These are phyloP conservation scores for Theocolax elegans DNA, from an alignment of 1,140 invertebrate genomes.

Conservation along the genomic window DNA sequence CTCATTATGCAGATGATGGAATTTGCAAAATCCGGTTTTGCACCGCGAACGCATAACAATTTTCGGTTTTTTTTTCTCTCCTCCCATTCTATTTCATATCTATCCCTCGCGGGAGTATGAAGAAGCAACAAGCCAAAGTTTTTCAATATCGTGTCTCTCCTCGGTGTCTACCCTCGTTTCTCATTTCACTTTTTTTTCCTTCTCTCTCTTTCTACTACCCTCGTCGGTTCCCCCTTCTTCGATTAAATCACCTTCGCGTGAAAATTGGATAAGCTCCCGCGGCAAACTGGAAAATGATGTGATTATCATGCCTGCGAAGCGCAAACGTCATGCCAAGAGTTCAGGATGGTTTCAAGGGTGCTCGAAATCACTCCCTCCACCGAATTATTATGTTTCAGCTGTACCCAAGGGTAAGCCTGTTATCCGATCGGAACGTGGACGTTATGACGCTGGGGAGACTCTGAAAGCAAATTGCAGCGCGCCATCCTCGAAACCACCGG, in stretches of 20 bases:
- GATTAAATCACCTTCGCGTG: conserved; percentile 41
- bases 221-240: conserved; percentile 1
- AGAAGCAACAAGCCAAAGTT: neutral
- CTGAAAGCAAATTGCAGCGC: conserved; percentile 82
- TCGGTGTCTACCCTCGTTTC: neutral
- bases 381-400: conserved; percentile 61
- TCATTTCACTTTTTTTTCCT: conserved; percentile 5
- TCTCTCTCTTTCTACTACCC: neutral
- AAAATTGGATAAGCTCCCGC: conserved; percentile 52
- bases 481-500: conserved; percentile 76
- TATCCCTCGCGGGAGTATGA: too few species aligned
- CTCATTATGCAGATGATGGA: too few species aligned
- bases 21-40: too few species aligned
- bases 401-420: conserved; percentile 58
- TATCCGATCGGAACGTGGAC: conserved; percentile 72
- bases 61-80: too few species aligned
- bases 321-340: conserved; percentile 34
- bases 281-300: conserved; percentile 41
- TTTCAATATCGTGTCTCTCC: neutral
- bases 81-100: too few species aligned
- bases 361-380: conserved; percentile 7
- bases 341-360: conserved; percentile 26
- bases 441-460: conserved; percentile 79
- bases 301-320: conserved; percentile 39
- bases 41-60: too few species aligned